A percentile compares a stretch with the other conserved stretches of the same genome.
These are phyloP conservation scores for Cyprinodon brontotheroides DNA, from an alignment of 2,113 vertebrate genomes.

Conservation along the genomic window DNA sequence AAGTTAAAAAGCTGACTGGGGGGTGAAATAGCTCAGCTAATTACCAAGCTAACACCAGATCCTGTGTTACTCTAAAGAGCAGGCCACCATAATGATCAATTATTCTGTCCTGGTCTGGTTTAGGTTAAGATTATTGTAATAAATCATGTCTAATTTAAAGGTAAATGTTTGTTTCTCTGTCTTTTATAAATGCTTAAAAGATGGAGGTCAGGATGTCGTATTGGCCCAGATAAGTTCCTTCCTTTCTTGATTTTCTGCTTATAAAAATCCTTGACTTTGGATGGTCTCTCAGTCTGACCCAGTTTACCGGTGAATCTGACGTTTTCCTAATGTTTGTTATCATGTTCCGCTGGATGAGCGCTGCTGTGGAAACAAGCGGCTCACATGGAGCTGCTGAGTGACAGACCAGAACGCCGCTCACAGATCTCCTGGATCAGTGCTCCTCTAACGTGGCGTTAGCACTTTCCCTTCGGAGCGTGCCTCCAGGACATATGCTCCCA, in stretches of 20 bases:
- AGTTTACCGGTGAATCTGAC: neutral
- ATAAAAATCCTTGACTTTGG: neutral
- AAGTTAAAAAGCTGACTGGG: neutral
- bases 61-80: neutral
- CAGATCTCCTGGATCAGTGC: slow-evolving; percentile 45
- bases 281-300: neutral
- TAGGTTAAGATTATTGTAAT: no score
- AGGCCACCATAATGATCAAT: neutral
- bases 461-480: slow-evolving; percentile 63
- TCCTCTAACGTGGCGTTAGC: slow-evolving; percentile 53
- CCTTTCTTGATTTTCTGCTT: no score
- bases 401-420: slow-evolving; percentile 42
- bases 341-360: slow-evolving; percentile 20
- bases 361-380: slow-evolving; percentile 14
- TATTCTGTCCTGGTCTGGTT: neutral
- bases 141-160: no score
- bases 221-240: neutral
- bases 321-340: neutral
- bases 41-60: neutral
- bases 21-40: neutral
- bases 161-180: no score
- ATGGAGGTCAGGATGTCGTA: neutral
- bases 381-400: slow-evolving; percentile 40
- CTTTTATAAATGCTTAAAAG: no score
- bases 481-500: slow-evolving; percentile 67